Conservation (phyloP, 2,113 vertebrate genomes). For the Delphinus delphis region DNA sequence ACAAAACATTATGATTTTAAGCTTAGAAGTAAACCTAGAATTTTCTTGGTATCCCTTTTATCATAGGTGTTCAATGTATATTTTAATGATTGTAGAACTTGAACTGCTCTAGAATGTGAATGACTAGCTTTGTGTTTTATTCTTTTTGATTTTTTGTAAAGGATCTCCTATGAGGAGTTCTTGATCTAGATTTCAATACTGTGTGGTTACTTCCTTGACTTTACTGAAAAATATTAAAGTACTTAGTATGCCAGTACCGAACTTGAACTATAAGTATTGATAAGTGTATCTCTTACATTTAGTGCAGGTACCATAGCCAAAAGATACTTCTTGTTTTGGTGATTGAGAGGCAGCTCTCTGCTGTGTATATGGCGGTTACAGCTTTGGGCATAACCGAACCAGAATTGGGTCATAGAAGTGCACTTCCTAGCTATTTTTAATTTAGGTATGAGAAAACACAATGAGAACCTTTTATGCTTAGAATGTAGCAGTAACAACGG, state of each 20-base stretch:
- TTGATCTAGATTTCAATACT: slow-evolving; percentile 44
- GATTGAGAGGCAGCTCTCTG: slow-evolving; percentile 43
- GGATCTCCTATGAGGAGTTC: slow-evolving; percentile 67
- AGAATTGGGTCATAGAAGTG: slow-evolving; percentile 73
- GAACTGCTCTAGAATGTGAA: slow-evolving; percentile 82
- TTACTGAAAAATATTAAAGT: slow-evolving; percentile 57
- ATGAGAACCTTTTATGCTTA: not conserved
- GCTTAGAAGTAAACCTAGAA: slow-evolving; percentile 51
- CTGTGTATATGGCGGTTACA: slow-evolving; percentile 57
- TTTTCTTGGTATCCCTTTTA: slow-evolving; percentile 70
- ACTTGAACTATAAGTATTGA: slow-evolving; percentile 17
- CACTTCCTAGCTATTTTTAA: slow-evolving; percentile 71
- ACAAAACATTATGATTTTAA: slow-evolving; percentile 52
- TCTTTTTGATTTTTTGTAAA: slow-evolving; percentile 65
- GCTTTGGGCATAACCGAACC: not conserved
- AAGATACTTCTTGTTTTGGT: slow-evolving; percentile 45
- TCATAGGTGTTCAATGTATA: slow-evolving; percentile 59
- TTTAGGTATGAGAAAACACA: slow-evolving; percentile 61
- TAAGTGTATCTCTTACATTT: slow-evolving; percentile 30
- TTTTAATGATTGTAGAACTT: slow-evolving; percentile 74
- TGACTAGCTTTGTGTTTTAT: slow-evolving; percentile 33
- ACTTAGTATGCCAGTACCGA: slow-evolving; percentile 58
- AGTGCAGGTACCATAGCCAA: slow-evolving; percentile 45
- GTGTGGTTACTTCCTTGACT: slow-evolving; percentile 69
- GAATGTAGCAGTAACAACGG: slow-evolving; percentile 57